Evolutionary conservation across 37 sponge, comb jelly and placozoan genomes (phyloP).

Genomic region (Axinella damicornis): DNA sequence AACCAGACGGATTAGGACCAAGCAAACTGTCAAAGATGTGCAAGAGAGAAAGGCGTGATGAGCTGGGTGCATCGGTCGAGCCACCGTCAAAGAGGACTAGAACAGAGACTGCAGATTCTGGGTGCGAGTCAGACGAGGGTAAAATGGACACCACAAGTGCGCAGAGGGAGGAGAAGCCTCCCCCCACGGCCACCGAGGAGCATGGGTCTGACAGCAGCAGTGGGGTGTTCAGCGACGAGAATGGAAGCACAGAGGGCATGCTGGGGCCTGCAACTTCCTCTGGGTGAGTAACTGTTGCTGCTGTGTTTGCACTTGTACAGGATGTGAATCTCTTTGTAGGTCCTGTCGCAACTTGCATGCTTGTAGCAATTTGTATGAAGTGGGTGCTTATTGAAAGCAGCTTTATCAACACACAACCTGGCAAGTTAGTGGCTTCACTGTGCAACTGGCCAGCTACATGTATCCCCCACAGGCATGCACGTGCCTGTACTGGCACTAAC

Average conservation of each 20-base stretch:
- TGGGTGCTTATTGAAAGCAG: too few species aligned
- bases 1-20: neutral
- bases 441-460: too few species aligned
- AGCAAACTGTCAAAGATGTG: neutral
- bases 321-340: too few species aligned
- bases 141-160: too few species aligned
- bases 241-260: neutral
- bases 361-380: too few species aligned
- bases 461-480: too few species aligned
- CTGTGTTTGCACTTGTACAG: neutral
- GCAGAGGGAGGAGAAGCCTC: neutral
- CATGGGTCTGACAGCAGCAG: conserved; percentile 12
- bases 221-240: conserved; percentile 19
- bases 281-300: neutral
- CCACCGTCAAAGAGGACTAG: neutral
- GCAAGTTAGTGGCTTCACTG: too few species aligned
- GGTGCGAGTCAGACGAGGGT: too few species aligned
- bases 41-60: neutral
- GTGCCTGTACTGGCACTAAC: too few species aligned
- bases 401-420: too few species aligned
- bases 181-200: neutral
- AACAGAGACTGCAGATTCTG: neutral
- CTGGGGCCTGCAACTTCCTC: neutral
- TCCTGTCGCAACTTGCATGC: too few species aligned
- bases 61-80: neutral